Evolutionary conservation across 2,888 invertebrate genomes (phyloP).

Genomic region (Eudasyphora cyanicolor): DNA sequence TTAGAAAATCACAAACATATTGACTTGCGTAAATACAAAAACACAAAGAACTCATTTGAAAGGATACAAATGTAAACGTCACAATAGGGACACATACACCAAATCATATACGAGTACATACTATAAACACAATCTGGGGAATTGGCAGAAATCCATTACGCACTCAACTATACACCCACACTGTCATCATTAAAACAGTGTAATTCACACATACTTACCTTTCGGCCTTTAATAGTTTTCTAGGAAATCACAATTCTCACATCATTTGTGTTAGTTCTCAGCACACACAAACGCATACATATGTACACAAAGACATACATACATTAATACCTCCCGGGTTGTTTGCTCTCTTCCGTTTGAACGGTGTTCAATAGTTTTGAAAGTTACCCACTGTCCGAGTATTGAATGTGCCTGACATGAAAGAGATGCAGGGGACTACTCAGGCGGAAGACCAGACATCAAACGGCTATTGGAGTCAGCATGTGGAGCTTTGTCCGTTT

Average conservation of each 20-base stretch:
- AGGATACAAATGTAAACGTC: constrained; percentile 38
- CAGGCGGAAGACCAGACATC: not conserved
- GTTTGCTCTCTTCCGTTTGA: not conserved
- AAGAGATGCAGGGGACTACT: not conserved
- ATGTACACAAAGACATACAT: too few species aligned
- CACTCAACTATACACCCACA: not conserved
- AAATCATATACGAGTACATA: not conserved
- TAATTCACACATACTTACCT: not conserved
- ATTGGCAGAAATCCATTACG: not conserved
- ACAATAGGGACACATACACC: not conserved
- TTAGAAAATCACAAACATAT: not conserved
- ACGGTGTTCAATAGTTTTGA: constrained; percentile 12
- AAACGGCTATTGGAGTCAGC: not conserved
- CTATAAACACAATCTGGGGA: not conserved
- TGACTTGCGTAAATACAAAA: not conserved
- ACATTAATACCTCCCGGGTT: too few species aligned
- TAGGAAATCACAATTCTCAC: constrained; percentile 11
- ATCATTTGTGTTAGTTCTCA: not conserved
- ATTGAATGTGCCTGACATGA: too few species aligned
- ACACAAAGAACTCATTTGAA: constrained; percentile 35
- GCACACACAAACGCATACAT: too few species aligned
- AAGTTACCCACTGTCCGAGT: not conserved
- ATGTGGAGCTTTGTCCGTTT: constrained; percentile 16
- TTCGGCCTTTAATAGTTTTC: constrained; percentile 16
- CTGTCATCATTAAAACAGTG: not conserved